Evolutionary conservation across 1,140 invertebrate genomes (phyloP), one percentile per base, ranked within the genome.

Genomic region (Drosophila grimshawi): DNA sequence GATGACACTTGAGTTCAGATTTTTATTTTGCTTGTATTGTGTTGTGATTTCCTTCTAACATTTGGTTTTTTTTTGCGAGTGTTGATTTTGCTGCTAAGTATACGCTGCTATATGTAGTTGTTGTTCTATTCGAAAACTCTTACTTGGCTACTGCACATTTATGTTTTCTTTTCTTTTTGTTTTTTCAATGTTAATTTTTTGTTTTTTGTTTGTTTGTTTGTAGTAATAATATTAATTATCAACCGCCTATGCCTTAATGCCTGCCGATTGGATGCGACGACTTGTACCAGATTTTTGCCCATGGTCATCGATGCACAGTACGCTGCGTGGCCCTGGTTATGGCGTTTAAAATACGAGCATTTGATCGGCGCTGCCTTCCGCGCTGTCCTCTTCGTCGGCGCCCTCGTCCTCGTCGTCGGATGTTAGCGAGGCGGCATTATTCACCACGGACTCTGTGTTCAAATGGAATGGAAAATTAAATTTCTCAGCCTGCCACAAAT

Each of bases 341-440:
- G 33, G n/a, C 46, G 51, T 91, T 94, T 96, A 97, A 92, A 96
- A 96, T 91, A 96, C 95, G 75, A 96, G 92, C 37, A 96, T 95
- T 92, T 96, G 95, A 93, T 96, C 96, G 64, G 96, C 96, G 59
- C 96, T 96, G 33, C 96, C 96, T 90, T 96, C 96, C 65, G 96
- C 93, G 75, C 95, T 95, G 77, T 96, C 94, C 65, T 95, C 94
- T 32, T 94, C 94, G 75, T 95, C 95, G 77, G 94, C 94, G 37
- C 94, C 95, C 56, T 95, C 95, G 76, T 95, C 95, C 76, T 96
- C 95, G 79, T 96, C 95, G 68, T 95, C 95, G 93, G 92, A 94
- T 81, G 80, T 93, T 86, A 86, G 93, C 90, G 91, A 93, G 92
- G 90, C 93, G 92, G 83, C 93, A 92, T 95, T 94, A 76, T 94